Percentiles rank a stretch among this genome's conserved stretches.
phyloP scores from a whole-genome alignment of 2,113 vertebrate species.

The Plecotus auritus region DNA sequence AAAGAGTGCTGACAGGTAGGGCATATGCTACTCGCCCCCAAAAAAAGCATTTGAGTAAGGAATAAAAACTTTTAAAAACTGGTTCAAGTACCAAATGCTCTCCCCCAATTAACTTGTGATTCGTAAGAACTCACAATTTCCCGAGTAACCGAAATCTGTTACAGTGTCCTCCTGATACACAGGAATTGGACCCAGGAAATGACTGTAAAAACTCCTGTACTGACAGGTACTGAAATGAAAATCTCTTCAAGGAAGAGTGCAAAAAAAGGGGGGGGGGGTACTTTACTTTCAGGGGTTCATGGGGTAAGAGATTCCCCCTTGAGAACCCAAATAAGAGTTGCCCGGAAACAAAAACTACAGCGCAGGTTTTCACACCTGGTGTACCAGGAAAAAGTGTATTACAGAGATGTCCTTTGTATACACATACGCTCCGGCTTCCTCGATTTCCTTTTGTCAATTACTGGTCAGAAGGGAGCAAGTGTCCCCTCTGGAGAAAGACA shows the following conservation, averaged over 20 bases:
- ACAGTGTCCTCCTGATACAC: neutral
- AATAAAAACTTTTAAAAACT: constrained; percentile 28
- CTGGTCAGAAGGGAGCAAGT: constrained; percentile 8
- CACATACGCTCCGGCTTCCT: neutral
- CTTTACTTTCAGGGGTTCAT: neutral
- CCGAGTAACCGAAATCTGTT: neutral
- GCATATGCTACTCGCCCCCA: neutral
- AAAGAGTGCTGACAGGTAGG: neutral
- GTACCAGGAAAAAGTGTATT: constrained; percentile 14
- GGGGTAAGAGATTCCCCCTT: neutral
- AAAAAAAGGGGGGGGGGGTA: neutral
- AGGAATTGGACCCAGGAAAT: neutral
- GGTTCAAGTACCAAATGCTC: neutral
- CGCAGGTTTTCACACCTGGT: neutral
- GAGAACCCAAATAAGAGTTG: neutral
- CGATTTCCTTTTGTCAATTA: constrained; percentile 26
- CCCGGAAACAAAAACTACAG: constrained; percentile 40
- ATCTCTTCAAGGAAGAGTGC: neutral
- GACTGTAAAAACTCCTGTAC: neutral
- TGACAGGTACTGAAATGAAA: neutral
- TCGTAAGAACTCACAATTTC: neutral
- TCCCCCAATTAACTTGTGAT: neutral
- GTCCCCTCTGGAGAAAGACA: neutral
- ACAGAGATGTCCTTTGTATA: constrained; percentile 25
- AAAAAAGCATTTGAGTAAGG: neutral